Percentiles rank a stretch among this genome's conserved stretches.
Evolutionary conservation across 1,140 invertebrate species (phyloP).

Genomic region (Drosophila repletoides): DNA sequence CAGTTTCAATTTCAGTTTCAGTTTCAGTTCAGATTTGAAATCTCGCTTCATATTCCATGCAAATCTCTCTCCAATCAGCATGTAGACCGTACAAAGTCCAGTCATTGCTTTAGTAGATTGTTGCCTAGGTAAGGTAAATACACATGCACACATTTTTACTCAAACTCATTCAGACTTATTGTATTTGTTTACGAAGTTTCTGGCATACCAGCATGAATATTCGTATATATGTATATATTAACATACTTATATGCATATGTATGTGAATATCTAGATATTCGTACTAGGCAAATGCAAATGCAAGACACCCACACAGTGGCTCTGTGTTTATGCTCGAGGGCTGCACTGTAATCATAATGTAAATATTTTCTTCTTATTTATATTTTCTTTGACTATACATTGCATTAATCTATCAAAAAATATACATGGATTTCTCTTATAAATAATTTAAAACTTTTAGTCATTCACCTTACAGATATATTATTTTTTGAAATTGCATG

Average conservation of each 20-base stretch:
- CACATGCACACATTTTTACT: neutral
- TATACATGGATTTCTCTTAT: no score
- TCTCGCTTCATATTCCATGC: conserved; percentile 37
- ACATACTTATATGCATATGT: neutral
- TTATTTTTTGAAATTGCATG: no score
- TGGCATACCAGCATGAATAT: neutral
- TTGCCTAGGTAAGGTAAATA: conserved; percentile 11
- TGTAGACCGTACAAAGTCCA: conserved; percentile 22
- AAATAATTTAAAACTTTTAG: no score
- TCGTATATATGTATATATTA: neutral
- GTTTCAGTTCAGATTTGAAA: conserved; percentile 22
- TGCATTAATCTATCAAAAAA: no score
- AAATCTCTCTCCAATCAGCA: conserved; percentile 25
- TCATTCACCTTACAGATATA: no score
- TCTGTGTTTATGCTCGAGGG: conserved; percentile 12
- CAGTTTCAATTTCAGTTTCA: no score
- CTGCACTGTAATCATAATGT: neutral
- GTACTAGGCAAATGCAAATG: conserved; percentile 10
- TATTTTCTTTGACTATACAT: no score
- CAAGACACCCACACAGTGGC: conserved; percentile 8
- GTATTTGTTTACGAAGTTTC: conserved; percentile 12
- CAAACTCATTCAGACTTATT: neutral
- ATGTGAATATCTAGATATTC: neutral
- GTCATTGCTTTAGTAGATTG: conserved; percentile 26
- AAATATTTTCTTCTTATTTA: no score